Evolutionary conservation across 2,113 vertebrate genomes (phyloP).

Genomic region (Pygoscelis antarcticus): DNA sequence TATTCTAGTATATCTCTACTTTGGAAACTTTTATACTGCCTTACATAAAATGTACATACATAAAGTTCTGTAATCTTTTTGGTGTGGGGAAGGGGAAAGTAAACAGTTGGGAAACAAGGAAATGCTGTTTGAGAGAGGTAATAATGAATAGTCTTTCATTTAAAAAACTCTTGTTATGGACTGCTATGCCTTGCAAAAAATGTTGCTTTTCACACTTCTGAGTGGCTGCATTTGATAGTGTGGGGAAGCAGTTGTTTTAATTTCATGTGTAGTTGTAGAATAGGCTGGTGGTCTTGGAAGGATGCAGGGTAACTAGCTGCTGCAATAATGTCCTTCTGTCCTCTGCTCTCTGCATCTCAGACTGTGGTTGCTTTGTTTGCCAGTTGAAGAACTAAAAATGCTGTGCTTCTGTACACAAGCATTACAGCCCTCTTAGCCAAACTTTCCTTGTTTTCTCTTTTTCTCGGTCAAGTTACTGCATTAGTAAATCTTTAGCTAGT

Average conservation of each 20-base stretch:
- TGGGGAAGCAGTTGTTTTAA: background rate
- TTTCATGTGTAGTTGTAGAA: background rate
- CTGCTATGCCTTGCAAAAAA: background rate
- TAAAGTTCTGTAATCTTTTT: background rate
- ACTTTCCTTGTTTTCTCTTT: background rate
- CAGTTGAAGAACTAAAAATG: background rate
- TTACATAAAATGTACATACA: background rate
- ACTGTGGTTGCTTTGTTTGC: background rate
- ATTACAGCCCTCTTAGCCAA: background rate
- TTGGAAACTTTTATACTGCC: background rate
- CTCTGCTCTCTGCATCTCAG: background rate
- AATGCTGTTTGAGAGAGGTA: background rate
- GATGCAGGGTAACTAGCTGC: background rate
- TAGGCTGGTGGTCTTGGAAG: background rate
- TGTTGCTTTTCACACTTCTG: background rate
- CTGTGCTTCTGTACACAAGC: background rate
- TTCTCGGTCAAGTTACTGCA: slow-evolving; percentile 72
- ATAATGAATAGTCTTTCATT: background rate
- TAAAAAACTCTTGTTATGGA: background rate
- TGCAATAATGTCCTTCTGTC: background rate
- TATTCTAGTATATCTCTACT: background rate
- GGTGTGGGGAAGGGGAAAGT: background rate
- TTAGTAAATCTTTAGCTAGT: slow-evolving; percentile 75
- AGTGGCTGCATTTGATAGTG: background rate
- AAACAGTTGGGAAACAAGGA: background rate